Conservation (phyloP, 2,888 invertebrate species). For the Encarsia formosa region DNA sequence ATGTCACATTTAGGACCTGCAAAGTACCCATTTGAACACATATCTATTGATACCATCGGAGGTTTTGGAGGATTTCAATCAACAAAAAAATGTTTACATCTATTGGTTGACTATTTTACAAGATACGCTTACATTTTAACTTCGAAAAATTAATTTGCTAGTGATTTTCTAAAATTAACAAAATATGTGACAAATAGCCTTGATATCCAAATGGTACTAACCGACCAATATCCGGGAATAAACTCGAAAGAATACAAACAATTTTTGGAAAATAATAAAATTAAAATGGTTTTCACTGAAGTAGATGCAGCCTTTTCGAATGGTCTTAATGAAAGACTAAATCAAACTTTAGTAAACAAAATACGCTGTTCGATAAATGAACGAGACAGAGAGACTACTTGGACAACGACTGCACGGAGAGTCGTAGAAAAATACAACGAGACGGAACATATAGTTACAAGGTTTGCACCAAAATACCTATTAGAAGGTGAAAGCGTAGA, state of each 20-base stretch:
- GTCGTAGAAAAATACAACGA: slow-evolving; percentile 34
- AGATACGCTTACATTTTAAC: slow-evolving; percentile 22
- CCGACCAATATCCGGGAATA: slow-evolving; percentile 24
- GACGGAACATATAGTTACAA: slow-evolving; percentile 34
- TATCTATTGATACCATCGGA: slow-evolving; percentile 31
- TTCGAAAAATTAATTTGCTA: slow-evolving; percentile 16
- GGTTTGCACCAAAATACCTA: slow-evolving; percentile 34
- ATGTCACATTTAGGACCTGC: slow-evolving; percentile 20
- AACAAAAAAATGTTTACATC: slow-evolving; percentile 26
- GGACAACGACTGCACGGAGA: slow-evolving; percentile 20
- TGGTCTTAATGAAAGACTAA: slow-evolving; percentile 30
- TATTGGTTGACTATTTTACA: slow-evolving; percentile 21
- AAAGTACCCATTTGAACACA: slow-evolving; percentile 23
- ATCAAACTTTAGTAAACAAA: slow-evolving; percentile 30
- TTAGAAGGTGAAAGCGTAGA: slow-evolving; percentile 29
- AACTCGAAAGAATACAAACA: slow-evolving; percentile 24
- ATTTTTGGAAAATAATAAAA: slow-evolving; percentile 11
- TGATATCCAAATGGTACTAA: slow-evolving; percentile 11
- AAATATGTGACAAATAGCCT: slow-evolving; percentile 3
- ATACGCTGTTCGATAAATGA: slow-evolving; percentile 26
- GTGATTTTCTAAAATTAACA: slow-evolving; percentile 22
- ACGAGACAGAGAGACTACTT: slow-evolving; percentile 9
- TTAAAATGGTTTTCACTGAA: slow-evolving; percentile 18
- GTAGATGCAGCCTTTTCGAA: slow-evolving; percentile 29
- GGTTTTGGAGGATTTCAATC: slow-evolving; percentile 27